phyloP scores from a whole-genome alignment of 2,113 vertebrate species.

The Suricata suricatta region DNA sequence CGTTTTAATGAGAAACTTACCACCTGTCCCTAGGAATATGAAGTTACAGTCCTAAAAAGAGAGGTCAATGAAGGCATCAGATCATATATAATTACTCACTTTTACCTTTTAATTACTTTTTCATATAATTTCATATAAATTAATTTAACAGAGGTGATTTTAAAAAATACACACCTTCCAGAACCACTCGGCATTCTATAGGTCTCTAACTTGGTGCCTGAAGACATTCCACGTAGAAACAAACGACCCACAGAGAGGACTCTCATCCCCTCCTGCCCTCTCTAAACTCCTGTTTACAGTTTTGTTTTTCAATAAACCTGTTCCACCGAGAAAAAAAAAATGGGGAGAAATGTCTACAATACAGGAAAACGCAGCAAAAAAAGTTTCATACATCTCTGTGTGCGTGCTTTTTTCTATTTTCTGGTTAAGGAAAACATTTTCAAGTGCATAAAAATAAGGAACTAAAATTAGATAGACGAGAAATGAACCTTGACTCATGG shows the following conservation, averaged over 20 bases:
- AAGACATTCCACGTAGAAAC: background rate
- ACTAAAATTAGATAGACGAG: slow-evolving; percentile 76
- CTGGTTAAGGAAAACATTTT: slow-evolving; percentile 74
- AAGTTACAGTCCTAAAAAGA: background rate
- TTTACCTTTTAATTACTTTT: slow-evolving; percentile 23
- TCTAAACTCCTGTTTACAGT: background rate
- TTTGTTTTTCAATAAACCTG: slow-evolving; percentile 38
- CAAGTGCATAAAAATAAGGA: slow-evolving; percentile 76
- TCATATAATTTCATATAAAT: slow-evolving; percentile 44
- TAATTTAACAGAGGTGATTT: background rate
- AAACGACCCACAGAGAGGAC: background rate
- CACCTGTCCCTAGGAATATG: background rate
- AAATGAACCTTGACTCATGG: slow-evolving; percentile 62
- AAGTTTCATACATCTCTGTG: background rate
- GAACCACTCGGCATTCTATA: background rate
- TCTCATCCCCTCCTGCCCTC: background rate
- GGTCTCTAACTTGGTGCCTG: background rate
- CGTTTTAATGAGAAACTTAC: slow-evolving; percentile 43
- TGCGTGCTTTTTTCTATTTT: slow-evolving; percentile 39
- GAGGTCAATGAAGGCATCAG: background rate
- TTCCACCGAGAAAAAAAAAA: background rate
- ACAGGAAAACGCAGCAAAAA: background rate
- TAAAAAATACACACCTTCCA: background rate
- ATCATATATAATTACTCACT: background rate
- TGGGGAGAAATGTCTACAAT: background rate